Percentiles rank a stretch among this genome's conserved stretches.
Conservation (phyloP, 2,113 vertebrate genomes). For the Smithornis capensis region DNA sequence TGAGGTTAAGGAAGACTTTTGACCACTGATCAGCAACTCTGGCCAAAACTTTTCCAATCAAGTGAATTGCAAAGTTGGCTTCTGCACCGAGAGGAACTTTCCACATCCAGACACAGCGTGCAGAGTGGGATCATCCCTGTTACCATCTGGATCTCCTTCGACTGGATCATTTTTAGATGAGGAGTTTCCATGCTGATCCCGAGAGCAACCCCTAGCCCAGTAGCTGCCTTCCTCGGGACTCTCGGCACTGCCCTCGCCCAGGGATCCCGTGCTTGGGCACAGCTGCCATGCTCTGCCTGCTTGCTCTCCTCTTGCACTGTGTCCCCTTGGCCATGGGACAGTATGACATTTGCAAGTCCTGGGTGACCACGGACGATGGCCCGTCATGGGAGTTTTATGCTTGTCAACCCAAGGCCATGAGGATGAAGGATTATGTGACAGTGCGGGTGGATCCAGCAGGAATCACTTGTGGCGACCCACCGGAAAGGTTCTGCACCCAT, state of each 20-base stretch:
- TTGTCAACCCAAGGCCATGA: slow-evolving; percentile 89
- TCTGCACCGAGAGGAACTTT: not conserved
- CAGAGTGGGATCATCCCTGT: not conserved
- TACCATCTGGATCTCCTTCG: not conserved
- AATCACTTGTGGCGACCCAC: slow-evolving; percentile 93
- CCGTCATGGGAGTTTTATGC: slow-evolving; percentile 96
- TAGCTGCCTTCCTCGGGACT: slow-evolving; percentile 72
- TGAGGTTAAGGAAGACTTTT: slow-evolving; percentile 62
- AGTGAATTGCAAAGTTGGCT: slow-evolving; percentile 23
- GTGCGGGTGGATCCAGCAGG: slow-evolving; percentile 91
- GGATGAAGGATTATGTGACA: slow-evolving; percentile 90
- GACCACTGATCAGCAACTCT: slow-evolving; percentile 58
- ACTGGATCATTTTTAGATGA: slow-evolving; percentile 43
- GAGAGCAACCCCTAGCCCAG: slow-evolving; percentile 71
- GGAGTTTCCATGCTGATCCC: slow-evolving; percentile 82
- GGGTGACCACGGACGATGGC: slow-evolving; percentile 94
- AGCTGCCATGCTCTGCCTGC: slow-evolving; percentile 85
- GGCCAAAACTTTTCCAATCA: slow-evolving; percentile 29
- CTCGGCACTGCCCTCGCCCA: slow-evolving; percentile 22
- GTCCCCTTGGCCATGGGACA: slow-evolving; percentile 84
- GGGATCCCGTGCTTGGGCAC: slow-evolving; percentile 26
- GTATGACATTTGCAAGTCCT: slow-evolving; percentile 97
- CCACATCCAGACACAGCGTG: not conserved
- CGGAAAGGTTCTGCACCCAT: slow-evolving; percentile 95
- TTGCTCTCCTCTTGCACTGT: slow-evolving; percentile 81